Evolutionary conservation across 1,140 invertebrate genomes (phyloP).

Genomic region (Heliconius melpomene): DNA sequence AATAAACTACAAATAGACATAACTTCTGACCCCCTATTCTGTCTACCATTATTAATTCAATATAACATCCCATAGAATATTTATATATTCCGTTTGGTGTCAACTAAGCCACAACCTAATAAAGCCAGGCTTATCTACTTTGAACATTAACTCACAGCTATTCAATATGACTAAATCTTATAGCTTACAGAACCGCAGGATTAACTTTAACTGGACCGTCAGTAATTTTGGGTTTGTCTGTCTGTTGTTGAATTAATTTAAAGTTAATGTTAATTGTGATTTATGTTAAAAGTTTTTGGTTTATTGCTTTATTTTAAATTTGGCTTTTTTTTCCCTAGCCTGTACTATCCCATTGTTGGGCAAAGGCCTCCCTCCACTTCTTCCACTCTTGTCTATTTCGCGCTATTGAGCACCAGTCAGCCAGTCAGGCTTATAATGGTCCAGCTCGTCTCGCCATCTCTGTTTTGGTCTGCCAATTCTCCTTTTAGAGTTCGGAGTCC

Average conservation of each 20-base stretch:
- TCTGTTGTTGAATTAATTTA: conserved; percentile 26
- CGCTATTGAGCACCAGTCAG: no score
- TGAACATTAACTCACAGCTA: conserved; percentile 44
- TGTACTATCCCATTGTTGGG: no score
- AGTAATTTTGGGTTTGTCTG: conserved; percentile 32
- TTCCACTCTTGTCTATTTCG: no score
- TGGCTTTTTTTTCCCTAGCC: no score
- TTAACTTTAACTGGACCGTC: conserved; percentile 32
- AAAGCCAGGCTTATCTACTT: conserved; percentile 43
- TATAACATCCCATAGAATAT: conserved; percentile 23
- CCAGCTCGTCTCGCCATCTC: no score
- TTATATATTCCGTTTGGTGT: conserved; percentile 29
- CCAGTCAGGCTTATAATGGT: no score
- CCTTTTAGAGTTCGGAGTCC: no score
- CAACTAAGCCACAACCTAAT: conserved; percentile 34
- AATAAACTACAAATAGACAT: no score
- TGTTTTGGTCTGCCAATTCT: no score
- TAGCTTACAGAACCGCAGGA: conserved; percentile 38
- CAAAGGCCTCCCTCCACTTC: no score
- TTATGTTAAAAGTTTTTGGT: neutral
- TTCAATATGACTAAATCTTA: conserved; percentile 43
- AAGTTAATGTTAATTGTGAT: neutral
- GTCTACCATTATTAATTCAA: neutral
- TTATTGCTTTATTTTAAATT: neutral
- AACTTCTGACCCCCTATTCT: neutral